Evolutionary conservation across 2,113 vertebrate genomes (phyloP).

Genomic region (Dipodomys stephensi): DNA sequence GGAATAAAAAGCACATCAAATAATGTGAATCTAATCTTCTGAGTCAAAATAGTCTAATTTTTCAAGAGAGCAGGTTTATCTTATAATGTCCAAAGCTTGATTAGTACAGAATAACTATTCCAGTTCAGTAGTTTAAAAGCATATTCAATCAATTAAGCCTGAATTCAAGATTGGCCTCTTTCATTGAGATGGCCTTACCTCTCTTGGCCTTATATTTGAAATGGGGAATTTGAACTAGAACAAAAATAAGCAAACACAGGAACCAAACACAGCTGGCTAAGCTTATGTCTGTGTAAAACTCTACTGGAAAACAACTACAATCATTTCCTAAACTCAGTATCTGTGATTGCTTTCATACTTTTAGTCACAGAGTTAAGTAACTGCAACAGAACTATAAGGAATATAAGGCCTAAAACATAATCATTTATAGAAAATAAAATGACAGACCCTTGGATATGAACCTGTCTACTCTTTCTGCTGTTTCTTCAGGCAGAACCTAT

Average conservation of each 20-base stretch:
- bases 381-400: neutral
- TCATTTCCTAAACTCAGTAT: neutral
- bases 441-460: neutral
- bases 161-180: neutral
- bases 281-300: neutral
- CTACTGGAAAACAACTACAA: neutral
- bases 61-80: neutral
- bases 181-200: neutral
- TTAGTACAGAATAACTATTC: constrained; percentile 13
- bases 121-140: neutral
- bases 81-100: constrained; percentile 20
- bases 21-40: neutral
- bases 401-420: neutral
- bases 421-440: neutral
- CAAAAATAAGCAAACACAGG: neutral
- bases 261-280: neutral
- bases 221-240: neutral
- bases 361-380: neutral
- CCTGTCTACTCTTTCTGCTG: neutral
- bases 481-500: neutral
- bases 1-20: constrained; percentile 34
- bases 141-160: neutral
- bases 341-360: neutral
- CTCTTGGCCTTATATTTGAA: neutral
- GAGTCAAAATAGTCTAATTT: neutral